phyloP scores from a whole-genome alignment of 2,888 invertebrate genomes.

The Xestia rhomboidea region DNA sequence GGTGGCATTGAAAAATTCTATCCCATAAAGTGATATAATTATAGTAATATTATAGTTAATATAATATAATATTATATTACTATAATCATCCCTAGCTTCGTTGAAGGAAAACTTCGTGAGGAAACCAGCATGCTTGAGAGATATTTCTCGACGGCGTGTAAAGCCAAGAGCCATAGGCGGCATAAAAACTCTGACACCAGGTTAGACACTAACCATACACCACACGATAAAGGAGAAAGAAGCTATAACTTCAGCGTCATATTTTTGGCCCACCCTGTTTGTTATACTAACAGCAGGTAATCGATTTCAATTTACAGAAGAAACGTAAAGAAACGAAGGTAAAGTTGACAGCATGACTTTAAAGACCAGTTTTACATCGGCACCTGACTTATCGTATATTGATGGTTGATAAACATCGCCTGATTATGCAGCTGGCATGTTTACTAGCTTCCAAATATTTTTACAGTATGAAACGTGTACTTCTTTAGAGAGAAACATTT shows the following conservation, averaged over 20 bases:
- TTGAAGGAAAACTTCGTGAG: too few relatives aligned
- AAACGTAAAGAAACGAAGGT: slow-evolving; percentile 8
- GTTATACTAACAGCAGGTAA: slow-evolving; percentile 1
- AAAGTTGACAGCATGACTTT: slow-evolving; percentile 22
- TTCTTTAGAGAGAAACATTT: slow-evolving; percentile 52
- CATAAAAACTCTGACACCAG: too few relatives aligned
- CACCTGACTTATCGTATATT: slow-evolving; percentile 58
- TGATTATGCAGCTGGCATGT: slow-evolving; percentile 61
- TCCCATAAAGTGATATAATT: too few relatives aligned
- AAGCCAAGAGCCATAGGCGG: too few relatives aligned
- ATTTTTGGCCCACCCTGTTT: not conserved
- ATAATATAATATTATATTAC: too few relatives aligned
- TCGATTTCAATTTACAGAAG: slow-evolving; percentile 18
- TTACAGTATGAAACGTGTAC: slow-evolving; percentile 53
- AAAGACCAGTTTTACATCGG: slow-evolving; percentile 35
- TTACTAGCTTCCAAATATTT: slow-evolving; percentile 52
- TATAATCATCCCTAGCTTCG: too few relatives aligned
- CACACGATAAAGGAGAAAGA: too few relatives aligned
- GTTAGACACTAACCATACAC: too few relatives aligned
- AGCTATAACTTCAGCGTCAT: not conserved
- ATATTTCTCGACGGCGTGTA: too few relatives aligned
- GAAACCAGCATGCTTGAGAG: too few relatives aligned
- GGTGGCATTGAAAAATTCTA: too few relatives aligned
- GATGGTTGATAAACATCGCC: slow-evolving; percentile 48
- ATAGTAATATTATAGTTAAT: too few relatives aligned